phyloP scores from a whole-genome alignment of 2,113 vertebrate genomes.

The Vidua macroura region DNA sequence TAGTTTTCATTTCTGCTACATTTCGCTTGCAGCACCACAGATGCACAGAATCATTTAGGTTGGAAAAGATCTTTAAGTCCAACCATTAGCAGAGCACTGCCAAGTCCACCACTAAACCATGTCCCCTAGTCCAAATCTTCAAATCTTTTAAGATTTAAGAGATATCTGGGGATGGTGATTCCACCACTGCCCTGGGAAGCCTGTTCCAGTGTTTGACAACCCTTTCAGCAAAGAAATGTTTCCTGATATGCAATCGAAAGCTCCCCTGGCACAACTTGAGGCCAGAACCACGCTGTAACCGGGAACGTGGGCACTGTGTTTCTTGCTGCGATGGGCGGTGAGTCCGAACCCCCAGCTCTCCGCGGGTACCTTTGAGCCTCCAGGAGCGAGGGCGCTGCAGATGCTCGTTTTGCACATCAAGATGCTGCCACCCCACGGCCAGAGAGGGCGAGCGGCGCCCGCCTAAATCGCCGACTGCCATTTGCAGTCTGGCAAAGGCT shows the following conservation, averaged over 20 bases:
- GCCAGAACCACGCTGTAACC: background rate
- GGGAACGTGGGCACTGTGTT: background rate
- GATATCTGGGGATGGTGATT: background rate
- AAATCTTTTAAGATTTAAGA: background rate
- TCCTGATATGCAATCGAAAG: background rate
- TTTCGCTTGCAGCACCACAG: background rate
- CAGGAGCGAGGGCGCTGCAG: background rate
- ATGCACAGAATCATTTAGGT: background rate
- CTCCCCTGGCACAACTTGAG: background rate
- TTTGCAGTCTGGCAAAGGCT: background rate
- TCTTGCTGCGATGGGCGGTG: background rate
- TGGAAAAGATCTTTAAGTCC: background rate
- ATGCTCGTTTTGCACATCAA: background rate
- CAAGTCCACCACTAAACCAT: background rate
- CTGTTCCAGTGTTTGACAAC: background rate
- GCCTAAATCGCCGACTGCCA: background rate
- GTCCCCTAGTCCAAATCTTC: background rate
- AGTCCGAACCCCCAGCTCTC: background rate
- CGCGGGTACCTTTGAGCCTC: background rate
- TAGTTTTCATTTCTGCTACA: background rate
- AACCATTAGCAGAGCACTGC: background rate
- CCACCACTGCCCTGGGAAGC: background rate
- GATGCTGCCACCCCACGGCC: slow-evolving; percentile 52
- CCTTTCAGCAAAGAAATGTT: background rate
- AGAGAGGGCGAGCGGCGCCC: background rate